Percentiles rank a stretch among this genome's conserved stretches.
Evolutionary conservation across 2,113 vertebrate genomes (phyloP).

Genomic region (Lycocorax pyrrhopterus): DNA sequence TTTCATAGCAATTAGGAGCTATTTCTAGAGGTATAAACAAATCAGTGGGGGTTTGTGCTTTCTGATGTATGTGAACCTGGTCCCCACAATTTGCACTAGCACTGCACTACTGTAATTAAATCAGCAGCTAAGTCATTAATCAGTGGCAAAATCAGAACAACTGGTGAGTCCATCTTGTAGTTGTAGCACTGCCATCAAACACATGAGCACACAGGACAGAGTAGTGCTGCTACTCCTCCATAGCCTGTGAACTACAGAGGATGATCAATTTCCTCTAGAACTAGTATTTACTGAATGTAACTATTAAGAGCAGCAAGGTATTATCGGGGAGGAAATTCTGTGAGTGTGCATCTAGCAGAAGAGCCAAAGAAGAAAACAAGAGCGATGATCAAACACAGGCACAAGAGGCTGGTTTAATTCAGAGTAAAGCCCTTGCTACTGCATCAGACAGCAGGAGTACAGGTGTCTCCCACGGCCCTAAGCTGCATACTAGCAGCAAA

Average conservation of each 20-base stretch:
- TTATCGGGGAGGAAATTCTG: neutral
- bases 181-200: neutral
- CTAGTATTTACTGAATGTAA: neutral
- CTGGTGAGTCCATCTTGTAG: neutral
- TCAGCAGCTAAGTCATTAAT: neutral
- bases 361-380: neutral
- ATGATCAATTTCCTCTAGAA: neutral
- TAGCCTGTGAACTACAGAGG: neutral
- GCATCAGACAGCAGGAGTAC: neutral
- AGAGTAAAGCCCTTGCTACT: neutral
- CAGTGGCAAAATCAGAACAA: neutral
- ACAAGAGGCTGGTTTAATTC: neutral
- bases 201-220: neutral
- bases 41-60: neutral
- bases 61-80: neutral
- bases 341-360: neutral
- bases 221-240: neutral
- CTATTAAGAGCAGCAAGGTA: neutral
- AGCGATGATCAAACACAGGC: fast-evolving
- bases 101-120: neutral
- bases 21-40: neutral
- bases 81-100: neutral
- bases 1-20: neutral
- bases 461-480: neutral
- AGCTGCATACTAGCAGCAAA: neutral